A percentile compares a stretch with the other conserved stretches of the same genome.
These are phyloP conservation scores for Mus pahari DNA, from an alignment of 2,113 vertebrate genomes.

Conservation along the genomic window DNA sequence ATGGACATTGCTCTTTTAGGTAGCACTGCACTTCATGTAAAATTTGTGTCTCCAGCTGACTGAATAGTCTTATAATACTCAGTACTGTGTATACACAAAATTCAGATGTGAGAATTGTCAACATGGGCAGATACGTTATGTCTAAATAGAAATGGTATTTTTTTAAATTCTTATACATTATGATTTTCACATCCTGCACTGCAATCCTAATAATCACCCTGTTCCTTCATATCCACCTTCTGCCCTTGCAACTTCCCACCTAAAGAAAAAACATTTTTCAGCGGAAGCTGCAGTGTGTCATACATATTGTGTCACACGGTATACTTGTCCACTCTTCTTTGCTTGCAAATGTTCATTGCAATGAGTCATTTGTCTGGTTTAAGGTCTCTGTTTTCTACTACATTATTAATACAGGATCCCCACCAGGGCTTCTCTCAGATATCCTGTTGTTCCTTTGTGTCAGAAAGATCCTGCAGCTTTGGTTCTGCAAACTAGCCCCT, in stretches of 20 bases:
- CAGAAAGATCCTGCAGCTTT: neutral
- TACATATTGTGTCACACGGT: too few species aligned
- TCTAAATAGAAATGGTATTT: slow-evolving; percentile 21
- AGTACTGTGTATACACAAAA: neutral
- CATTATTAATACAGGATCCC: neutral
- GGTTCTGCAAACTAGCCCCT: too few species aligned
- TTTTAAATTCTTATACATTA: neutral
- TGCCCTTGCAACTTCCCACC: neutral
- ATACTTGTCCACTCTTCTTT: too few species aligned
- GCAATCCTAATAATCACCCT: neutral
- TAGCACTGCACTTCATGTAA: slow-evolving; percentile 45
- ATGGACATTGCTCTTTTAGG: slow-evolving; percentile 6
- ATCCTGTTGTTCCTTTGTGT: neutral
- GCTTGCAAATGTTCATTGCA: too few species aligned
- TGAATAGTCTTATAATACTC: slow-evolving; percentile 35
- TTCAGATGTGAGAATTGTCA: slow-evolving; percentile 25
- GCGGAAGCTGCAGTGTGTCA: neutral
- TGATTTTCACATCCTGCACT: neutral
- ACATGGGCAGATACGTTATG: neutral
- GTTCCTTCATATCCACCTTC: neutral
- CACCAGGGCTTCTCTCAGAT: too few species aligned
- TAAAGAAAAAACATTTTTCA: neutral
- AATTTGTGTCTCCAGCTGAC: slow-evolving; percentile 20
- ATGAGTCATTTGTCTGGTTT: neutral
- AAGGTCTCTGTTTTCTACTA: neutral